Conservation (phyloP, 2,797 vertebrate species). For the Betta splendens region DNA sequence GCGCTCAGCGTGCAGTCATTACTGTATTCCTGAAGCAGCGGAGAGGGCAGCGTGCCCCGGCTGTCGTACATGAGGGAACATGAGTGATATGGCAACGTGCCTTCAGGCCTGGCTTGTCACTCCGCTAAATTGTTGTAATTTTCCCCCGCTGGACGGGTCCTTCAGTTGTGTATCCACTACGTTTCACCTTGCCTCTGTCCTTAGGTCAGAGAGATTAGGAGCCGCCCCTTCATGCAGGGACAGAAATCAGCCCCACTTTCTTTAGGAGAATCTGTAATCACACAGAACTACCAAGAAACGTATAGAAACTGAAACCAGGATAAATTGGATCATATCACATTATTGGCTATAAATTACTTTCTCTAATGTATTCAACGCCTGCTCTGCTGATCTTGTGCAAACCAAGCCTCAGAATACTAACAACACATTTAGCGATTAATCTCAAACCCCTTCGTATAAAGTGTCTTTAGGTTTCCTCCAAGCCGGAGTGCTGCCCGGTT, state of each 20-base stretch:
- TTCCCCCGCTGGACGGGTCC: slow-evolving; percentile 44
- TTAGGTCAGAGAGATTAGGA: slow-evolving; percentile 43
- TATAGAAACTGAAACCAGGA: slow-evolving; percentile 6
- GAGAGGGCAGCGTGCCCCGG: slow-evolving; percentile 44
- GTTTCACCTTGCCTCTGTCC: slow-evolving; percentile 51
- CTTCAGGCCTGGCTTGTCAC: slow-evolving; percentile 57
- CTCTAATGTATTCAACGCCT: slow-evolving; percentile 20
- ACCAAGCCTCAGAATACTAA: no score
- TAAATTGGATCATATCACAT: slow-evolving; percentile 5
- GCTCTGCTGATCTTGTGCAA: slow-evolving; percentile 11
- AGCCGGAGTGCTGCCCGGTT: slow-evolving; percentile 31
- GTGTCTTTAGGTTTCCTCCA: slow-evolving; percentile 53
- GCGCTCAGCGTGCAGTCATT: slow-evolving; percentile 27
- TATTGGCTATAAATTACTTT: not conserved
- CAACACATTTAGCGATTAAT: slow-evolving; percentile 32
- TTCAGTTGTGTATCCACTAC: slow-evolving; percentile 35
- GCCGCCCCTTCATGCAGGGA: not conserved
- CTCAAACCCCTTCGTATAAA: slow-evolving; percentile 26
- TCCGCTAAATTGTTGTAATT: slow-evolving; percentile 68
- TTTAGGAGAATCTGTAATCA: not conserved
- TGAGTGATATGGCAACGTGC: slow-evolving; percentile 62
- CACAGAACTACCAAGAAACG: not conserved
- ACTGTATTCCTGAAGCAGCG: slow-evolving; percentile 45
- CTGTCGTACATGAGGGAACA: slow-evolving; percentile 61
- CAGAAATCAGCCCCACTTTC: slow-evolving; percentile 2